Conservation (phyloP, 2,113 vertebrate genomes). For the Anolis carolinensis region DNA sequence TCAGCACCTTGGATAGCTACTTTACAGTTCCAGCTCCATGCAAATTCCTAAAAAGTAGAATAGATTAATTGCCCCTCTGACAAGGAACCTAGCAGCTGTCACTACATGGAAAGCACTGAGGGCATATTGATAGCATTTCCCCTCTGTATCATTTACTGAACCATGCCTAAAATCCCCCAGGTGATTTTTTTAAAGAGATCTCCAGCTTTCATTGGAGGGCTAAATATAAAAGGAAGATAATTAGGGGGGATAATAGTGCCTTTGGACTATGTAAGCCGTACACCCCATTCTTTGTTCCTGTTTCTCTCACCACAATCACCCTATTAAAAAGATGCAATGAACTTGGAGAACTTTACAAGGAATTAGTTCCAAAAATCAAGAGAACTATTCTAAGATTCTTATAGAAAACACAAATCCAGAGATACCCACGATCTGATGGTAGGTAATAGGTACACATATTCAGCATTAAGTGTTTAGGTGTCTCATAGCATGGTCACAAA, state of each 20-base stretch:
- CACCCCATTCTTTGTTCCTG: neutral
- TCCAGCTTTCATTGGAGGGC: neutral
- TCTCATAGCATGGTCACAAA: neutral
- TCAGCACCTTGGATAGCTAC: too few species aligned
- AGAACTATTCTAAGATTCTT: neutral
- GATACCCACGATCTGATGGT: neutral
- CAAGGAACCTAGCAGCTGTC: too few species aligned
- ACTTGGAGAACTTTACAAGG: neutral
- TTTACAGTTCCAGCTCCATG: too few species aligned
- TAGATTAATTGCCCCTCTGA: too few species aligned
- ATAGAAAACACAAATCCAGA: neutral
- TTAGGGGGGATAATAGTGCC: neutral
- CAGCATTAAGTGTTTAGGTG: neutral
- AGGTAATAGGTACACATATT: conserved; percentile 11
- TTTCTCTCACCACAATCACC: neutral
- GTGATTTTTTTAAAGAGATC: neutral
- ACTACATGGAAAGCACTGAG: neutral
- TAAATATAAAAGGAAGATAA: neutral
- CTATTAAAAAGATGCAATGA: too few species aligned
- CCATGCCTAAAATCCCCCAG: too few species aligned
- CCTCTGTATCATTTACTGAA: neutral
- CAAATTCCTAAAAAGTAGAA: too few species aligned
- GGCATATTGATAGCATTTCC: neutral
- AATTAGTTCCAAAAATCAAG: neutral
- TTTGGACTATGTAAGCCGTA: neutral